Evolutionary conservation across 1,140 invertebrate genomes (phyloP), one percentile per base, ranked within the genome.

Genomic region (Acyrthosiphon pisum): DNA sequence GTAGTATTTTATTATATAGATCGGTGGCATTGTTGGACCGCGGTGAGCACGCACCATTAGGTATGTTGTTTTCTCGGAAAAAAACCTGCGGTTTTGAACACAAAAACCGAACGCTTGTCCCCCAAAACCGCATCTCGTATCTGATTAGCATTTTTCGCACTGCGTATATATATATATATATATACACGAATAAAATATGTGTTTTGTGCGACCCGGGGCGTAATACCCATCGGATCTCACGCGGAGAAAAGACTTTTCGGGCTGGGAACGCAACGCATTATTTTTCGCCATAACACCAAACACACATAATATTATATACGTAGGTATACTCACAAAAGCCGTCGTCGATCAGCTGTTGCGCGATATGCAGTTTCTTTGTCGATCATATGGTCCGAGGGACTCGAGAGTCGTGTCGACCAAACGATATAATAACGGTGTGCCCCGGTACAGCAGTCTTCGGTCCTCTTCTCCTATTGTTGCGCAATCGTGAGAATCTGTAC

Each of bases 401-500:
- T n/a, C 44, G n/a, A 18, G 46, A n/a, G n/a, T 22, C 44, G 26
- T 11, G 84, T 86, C 22, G 84, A n/a, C 84, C 11, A 48, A 11
- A 41, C 88, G 88, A n/a, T 35, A 30, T 60, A 41, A 76, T 90
- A 90, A 90, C 89, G 89, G 89, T n/a, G 89, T 23, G 48, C 30
- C 30, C 83, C 41, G 41, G 41, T 30, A 41, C 20, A 35, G 23
- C 46, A 8, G 26, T 46, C 48, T 50, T 53, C 87, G 87, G 87
- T 87, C n/a, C 48, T 9, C n/a, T 6, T 23, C 35, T 35, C n/a
- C 48, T 41, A 90, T 90, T 84, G 81, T 92, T 92, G 35, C 81
- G 81, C 91, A 92, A 92, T 53, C 91, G 91, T 84, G 91, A 53
- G 91, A 92, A 92, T 92, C 91, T 37, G 46, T 30, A 46, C 44